phyloP scores from a whole-genome alignment of 2,888 invertebrate genomes.

The Adineta ricciae region DNA sequence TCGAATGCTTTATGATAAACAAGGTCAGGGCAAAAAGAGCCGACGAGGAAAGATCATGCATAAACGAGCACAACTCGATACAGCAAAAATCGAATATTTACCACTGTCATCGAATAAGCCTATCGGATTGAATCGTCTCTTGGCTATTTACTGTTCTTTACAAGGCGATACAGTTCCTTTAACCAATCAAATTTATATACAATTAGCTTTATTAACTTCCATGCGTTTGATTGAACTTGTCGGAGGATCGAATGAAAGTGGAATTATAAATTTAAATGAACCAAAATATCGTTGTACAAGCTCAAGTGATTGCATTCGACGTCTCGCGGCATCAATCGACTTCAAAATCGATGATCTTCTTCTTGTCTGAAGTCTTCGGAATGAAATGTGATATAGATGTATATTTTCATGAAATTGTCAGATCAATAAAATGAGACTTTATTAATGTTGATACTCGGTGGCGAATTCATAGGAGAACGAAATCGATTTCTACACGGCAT shows the following conservation, averaged over 20 bases:
- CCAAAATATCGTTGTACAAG: constrained; percentile 27
- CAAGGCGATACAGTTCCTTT: constrained; percentile 22
- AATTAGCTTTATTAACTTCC: constrained; percentile 25
- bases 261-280: constrained; percentile 23
- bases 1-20: constrained; percentile 25
- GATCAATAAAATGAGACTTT: not conserved
- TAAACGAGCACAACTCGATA: constrained; percentile 29
- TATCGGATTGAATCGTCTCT: constrained; percentile 19
- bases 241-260: constrained; percentile 24
- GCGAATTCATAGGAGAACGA: not conserved
- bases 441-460: not conserved
- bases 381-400: not conserved
- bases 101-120: not conserved
- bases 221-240: constrained; percentile 25
- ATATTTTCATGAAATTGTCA: not conserved
- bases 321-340: constrained; percentile 1
- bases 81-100: constrained; percentile 18
- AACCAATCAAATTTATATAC: constrained; percentile 24
- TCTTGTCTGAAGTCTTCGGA: not conserved
- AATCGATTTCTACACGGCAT: not conserved
- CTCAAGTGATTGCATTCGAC: constrained; percentile 5
- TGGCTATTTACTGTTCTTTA: constrained; percentile 31
- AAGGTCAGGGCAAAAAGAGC: constrained; percentile 16
- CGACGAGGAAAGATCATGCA: constrained; percentile 22
- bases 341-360: constrained; percentile 12